A percentile compares a stretch with the other conserved stretches of the same genome.
Conservation (phyloP, 2,888 invertebrate species). For the Diarsia brunnea region DNA sequence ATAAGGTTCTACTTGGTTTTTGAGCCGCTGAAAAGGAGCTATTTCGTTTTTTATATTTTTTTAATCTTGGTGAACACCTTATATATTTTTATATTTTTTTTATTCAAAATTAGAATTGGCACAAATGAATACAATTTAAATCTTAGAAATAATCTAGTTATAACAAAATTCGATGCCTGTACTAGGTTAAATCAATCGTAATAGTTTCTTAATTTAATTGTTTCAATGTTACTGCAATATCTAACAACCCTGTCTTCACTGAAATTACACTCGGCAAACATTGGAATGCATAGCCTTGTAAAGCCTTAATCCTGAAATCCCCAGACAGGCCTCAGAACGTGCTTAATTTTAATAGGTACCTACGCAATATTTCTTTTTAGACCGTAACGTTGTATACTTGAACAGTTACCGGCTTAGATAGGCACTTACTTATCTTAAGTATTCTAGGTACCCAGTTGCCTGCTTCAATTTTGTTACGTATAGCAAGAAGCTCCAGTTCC, state of each 20-base stretch:
- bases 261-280: slow-evolving; percentile 5
- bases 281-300: slow-evolving; percentile 28
- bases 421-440: background rate
- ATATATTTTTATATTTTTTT: too few relatives aligned
- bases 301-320: slow-evolving; percentile 42
- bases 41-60: background rate
- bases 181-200: too few relatives aligned
- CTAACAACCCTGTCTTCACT: slow-evolving; percentile 1
- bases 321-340: slow-evolving; percentile 31
- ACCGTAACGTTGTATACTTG: slow-evolving; percentile 8
- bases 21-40: background rate
- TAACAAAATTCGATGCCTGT: too few relatives aligned
- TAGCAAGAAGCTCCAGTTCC: background rate
- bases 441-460: background rate
- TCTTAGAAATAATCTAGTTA: too few relatives aligned
- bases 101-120: too few relatives aligned
- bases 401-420: slow-evolving; percentile 10
- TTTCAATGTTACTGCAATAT: background rate
- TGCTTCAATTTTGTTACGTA: background rate
- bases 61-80: background rate
- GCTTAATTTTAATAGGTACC: slow-evolving; percentile 46
- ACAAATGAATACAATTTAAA: too few relatives aligned
- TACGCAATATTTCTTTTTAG: slow-evolving; percentile 15
- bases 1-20: slow-evolving; percentile 12
- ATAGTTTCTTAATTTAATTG: background rate